Evolutionary conservation across 2,797 vertebrate genomes (phyloP).

Genomic region (Cirrhinus molitorella): DNA sequence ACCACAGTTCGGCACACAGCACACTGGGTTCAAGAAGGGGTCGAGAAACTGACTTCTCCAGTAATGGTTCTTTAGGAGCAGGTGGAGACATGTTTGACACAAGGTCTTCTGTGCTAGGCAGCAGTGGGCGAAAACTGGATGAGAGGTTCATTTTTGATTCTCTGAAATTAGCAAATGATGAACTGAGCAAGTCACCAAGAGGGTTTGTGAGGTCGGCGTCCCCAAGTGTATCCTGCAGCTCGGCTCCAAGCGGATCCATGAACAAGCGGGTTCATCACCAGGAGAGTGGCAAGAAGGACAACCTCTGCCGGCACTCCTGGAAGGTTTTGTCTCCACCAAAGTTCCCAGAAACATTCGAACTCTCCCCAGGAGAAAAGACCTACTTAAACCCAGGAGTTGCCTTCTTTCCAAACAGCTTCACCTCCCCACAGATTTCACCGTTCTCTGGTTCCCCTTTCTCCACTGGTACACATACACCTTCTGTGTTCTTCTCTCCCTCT

Average conservation of each 20-base stretch:
- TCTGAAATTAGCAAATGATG: constrained; percentile 89
- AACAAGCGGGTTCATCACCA: constrained; percentile 78
- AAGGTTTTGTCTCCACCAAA: constrained; percentile 89
- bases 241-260: constrained; percentile 75
- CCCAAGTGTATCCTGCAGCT: constrained; percentile 79
- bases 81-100: constrained; percentile 85
- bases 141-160: constrained; percentile 96
- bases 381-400: constrained; percentile 73
- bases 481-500: constrained; percentile 81
- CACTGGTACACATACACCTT: constrained; percentile 78
- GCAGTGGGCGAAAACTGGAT: constrained; percentile 86
- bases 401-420: constrained; percentile 70
- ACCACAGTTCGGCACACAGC: constrained; percentile 87
- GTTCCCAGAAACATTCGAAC: constrained; percentile 84
- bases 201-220: constrained; percentile 76
- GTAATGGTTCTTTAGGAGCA: constrained; percentile 87
- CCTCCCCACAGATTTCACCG: constrained; percentile 79
- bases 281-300: constrained; percentile 85
- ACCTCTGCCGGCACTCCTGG: constrained; percentile 86
- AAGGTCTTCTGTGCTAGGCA: constrained; percentile 82
- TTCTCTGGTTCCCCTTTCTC: constrained; percentile 80
- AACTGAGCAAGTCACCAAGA: constrained; percentile 80
- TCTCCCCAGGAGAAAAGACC: constrained; percentile 76
- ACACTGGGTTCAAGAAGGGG: constrained; percentile 86
- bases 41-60: constrained; percentile 88